These are phyloP conservation scores for Reticulitermes lucifugus DNA, from an alignment of 2,888 invertebrate genomes.

Conservation along the genomic window DNA sequence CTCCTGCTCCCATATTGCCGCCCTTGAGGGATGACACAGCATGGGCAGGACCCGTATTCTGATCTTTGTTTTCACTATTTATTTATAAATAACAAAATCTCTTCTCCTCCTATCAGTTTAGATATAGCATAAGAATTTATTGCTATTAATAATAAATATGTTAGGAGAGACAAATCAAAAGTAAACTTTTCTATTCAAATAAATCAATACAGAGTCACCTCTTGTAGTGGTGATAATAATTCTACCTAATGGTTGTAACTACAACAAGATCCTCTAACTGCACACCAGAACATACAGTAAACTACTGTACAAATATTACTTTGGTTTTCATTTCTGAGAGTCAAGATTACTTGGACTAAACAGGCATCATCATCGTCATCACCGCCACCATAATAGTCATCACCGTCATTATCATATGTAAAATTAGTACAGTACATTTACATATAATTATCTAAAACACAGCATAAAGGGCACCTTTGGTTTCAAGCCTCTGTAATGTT, in stretches of 20 bases:
- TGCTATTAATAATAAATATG: slow-evolving; percentile 60
- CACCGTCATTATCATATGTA: slow-evolving; percentile 13
- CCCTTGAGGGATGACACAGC: slow-evolving; percentile 29
- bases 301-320: slow-evolving; percentile 42
- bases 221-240: slow-evolving; percentile 24
- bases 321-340: slow-evolving; percentile 43
- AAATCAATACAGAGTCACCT: slow-evolving; percentile 65
- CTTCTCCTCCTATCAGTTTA: slow-evolving; percentile 43
- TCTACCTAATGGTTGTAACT: slow-evolving; percentile 43
- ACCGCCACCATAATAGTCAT: too few relatives aligned
- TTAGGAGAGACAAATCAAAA: slow-evolving; percentile 56
- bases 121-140: slow-evolving; percentile 57
- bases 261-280: slow-evolving; percentile 46
- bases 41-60: slow-evolving; percentile 31
- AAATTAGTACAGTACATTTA: slow-evolving; percentile 47
- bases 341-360: slow-evolving; percentile 44
- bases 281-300: slow-evolving; percentile 44
- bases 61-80: slow-evolving; percentile 19
- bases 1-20: slow-evolving; percentile 22
- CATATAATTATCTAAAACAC: slow-evolving; percentile 64
- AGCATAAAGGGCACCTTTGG: slow-evolving; percentile 87
- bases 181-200: slow-evolving; percentile 64
- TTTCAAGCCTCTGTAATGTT: slow-evolving; percentile 76
- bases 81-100: slow-evolving; percentile 41
- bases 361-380: slow-evolving; percentile 45